These are phyloP conservation scores for Marasmarcha lunaedactyla DNA, from an alignment of 2,888 invertebrate genomes.

Conservation along the genomic window DNA sequence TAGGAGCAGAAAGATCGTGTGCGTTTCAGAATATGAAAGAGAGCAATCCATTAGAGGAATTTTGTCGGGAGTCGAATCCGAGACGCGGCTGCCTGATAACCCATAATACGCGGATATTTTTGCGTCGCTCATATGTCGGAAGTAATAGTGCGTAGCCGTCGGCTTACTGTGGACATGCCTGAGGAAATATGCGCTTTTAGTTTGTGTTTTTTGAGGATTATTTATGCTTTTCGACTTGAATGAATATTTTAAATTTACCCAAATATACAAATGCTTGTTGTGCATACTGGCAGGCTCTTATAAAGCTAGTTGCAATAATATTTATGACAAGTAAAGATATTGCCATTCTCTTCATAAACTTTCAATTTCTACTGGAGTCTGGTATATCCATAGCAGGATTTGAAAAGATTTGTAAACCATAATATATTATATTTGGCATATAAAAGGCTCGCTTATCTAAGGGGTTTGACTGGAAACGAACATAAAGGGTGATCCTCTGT, in stretches of 20 bases:
- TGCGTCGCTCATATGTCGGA: conserved; percentile 69
- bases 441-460: conserved; percentile 71
- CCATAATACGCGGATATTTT: conserved; percentile 69
- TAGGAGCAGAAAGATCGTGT: conserved; percentile 53
- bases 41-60: conserved; percentile 62
- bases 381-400: too few relatives aligned
- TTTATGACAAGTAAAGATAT: too few relatives aligned
- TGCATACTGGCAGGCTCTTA: too few relatives aligned
- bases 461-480: conserved; percentile 71
- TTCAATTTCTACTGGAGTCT: too few relatives aligned
- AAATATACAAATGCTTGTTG: too few relatives aligned
- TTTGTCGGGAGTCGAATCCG: conserved; percentile 27
- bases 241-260: too few relatives aligned
- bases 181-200: too few relatives aligned
- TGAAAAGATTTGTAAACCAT: conserved; percentile 58
- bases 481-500: conserved; percentile 72
- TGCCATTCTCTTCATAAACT: neutral
- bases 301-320: too few relatives aligned
- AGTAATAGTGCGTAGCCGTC: conserved; percentile 58
- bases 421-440: conserved; percentile 72
- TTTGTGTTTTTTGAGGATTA: too few relatives aligned
- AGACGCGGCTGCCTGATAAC: conserved; percentile 64
- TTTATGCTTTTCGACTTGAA: too few relatives aligned
- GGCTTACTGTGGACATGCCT: conserved; percentile 30
- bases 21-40: conserved; percentile 60